Base-by-base conservation (phyloP, 2,888 invertebrate genomes). In the Odontocolon sp. region DNA sequence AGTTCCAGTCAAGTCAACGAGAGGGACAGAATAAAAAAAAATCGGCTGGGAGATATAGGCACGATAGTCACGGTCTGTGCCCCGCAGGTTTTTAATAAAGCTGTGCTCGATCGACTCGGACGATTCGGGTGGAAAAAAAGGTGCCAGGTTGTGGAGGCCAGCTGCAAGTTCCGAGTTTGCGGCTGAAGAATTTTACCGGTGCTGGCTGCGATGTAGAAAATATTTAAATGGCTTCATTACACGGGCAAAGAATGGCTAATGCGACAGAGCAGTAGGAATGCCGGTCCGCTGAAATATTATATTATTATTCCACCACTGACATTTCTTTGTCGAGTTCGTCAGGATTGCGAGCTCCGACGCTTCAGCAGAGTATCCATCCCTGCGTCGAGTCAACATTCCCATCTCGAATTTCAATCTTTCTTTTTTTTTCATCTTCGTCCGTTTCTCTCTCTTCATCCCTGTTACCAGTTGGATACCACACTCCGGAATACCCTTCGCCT, bases 211-310 rank as follows among this genome's bases (percentile, higher is more conserved):
- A 54, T 76, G 73, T 75, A 84, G 79, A 83, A 84, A 88, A 87
- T 87, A 88, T 88, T 87, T 85, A 87, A 87, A 88, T 88, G 87
- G 83, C 85, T 87, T 86, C 87, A 82, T 87, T 87, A 87, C 82
- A 85, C 82, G 84, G 81, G 84, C 81, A 84, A 85, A 86, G 85
- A 87, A 87, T 87, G 85, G 77, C 85, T 84, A 87, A 86, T 85
- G 83, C 85, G 80, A 82, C 82, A n/a, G 33, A 8, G 28, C 18
- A 28, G 14, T 11, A 81, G 81, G 83, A 84, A 86, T 86, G 81
- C 83, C 79, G 71, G 45, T 63, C 45, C 11, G 18, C 18, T 33
- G 77, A 83, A 82, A 84, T 87, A 87, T 87, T 84, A 28, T 63
- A 47, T 63, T 21, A 45, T n/a, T 45, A 45, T 31, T 23, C 18